Evolutionary conservation across 2,797 vertebrate genomes (phyloP), one percentile per base, ranked within the genome.

Genomic region (Girardinus metallicus): DNA sequence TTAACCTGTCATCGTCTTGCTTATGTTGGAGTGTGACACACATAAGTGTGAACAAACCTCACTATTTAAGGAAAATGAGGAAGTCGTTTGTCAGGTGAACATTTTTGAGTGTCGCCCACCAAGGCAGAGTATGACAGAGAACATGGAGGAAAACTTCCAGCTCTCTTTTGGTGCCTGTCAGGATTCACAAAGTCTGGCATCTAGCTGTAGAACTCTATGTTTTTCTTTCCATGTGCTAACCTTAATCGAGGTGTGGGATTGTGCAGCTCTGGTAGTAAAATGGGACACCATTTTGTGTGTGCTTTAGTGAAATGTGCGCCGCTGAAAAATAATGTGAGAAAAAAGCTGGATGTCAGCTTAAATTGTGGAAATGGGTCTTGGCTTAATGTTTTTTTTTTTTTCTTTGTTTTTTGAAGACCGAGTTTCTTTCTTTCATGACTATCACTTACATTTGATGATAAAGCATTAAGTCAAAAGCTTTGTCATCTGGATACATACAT

Each of bases 181-280:
- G 88, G 82, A 82, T 92, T 80, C 85, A 66, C 80, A 87, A 76
- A 91, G 87, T 89, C 84, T 94, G 93, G 90, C 92, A 83, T 79
- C 77, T 49, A 36, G 75, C 80, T 81, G 79, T 80, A 78, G 79
- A 82, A 83, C 80, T 83, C 87, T 78, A 86, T 94, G 93, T 96
- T 96, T 95, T 94, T 96, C 96, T 97, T 96, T 96, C 95, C 95
- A 95, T 94, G 94, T 94, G 88, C 94, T 95, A 90, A 96, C 93
- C 94, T 91, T 92, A 89, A 93, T 94, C 41, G 92, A 96, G 92
- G 92, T 96, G 91, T 87, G 86, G 94, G 94, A 92, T 93, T 89
- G 85, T 90, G 89, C 83, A 85, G 91, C 85, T 80, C 90, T 95
- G 95, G 93, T 93, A 94, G 92, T 88, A 91, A 79, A 91, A 80